These are phyloP conservation scores for Eulemur macaco DNA, from an alignment of 2,113 vertebrate genomes.

Conservation along the genomic window DNA sequence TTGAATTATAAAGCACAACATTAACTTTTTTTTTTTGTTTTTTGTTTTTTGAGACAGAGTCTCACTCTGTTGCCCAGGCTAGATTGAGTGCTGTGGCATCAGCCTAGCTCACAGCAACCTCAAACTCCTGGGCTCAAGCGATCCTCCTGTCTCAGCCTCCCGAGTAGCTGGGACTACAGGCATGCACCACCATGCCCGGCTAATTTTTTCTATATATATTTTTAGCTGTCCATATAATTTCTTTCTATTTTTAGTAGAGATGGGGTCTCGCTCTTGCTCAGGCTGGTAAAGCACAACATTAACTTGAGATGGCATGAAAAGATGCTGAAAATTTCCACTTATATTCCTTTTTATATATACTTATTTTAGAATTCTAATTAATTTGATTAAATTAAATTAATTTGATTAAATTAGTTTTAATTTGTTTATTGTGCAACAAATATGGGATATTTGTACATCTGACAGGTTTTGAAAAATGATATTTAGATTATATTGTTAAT, in stretches of 20 bases:
- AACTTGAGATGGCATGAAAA: neutral
- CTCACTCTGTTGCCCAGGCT: no score
- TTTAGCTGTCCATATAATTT: no score
- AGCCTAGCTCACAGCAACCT: no score
- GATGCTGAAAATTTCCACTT: neutral
- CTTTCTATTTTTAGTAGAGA: no score
- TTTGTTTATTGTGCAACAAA: neutral
- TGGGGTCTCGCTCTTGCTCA: no score
- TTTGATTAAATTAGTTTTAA: neutral
- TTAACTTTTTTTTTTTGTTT: neutral
- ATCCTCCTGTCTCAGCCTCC: no score
- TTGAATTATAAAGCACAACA: constrained; percentile 28
- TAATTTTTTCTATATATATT: no score
- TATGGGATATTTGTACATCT: neutral
- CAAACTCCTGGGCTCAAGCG: no score
- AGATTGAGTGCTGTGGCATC: no score
- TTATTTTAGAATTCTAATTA: neutral
- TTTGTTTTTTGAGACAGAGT: no score
- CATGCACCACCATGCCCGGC: no score
- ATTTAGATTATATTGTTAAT: constrained; percentile 5
- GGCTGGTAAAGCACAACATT: neutral
- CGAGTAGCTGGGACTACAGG: no score
- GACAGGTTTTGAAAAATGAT: neutral
- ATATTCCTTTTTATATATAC: neutral
- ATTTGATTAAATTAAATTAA: neutral